These are phyloP conservation scores for Columbina picui DNA, from an alignment of 2,113 vertebrate genomes.

Conservation along the genomic window DNA sequence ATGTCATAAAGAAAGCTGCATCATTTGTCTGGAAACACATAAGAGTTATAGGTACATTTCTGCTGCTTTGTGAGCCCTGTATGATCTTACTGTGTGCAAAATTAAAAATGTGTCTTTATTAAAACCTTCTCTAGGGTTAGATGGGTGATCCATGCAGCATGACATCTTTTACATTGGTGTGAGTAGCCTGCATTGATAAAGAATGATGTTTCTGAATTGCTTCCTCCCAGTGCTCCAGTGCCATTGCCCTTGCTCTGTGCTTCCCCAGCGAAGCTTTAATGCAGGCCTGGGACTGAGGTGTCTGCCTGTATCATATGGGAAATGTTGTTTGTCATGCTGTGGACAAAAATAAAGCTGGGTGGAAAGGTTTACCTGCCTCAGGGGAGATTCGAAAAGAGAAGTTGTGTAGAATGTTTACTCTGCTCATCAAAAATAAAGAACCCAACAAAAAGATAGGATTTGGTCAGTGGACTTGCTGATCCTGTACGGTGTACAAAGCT, in stretches of 20 bases:
- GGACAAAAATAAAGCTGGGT: neutral
- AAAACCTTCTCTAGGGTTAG: constrained; percentile 17
- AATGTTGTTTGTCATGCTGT: neutral
- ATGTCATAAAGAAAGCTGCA: constrained; percentile 76
- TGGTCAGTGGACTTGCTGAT: neutral
- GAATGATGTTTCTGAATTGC: constrained; percentile 24
- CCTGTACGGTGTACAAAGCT: neutral
- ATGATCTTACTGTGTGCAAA: constrained; percentile 32
- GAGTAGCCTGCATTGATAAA: neutral
- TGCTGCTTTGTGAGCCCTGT: constrained; percentile 36
- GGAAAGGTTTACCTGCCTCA: neutral
- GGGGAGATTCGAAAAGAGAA: neutral
- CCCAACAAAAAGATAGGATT: neutral
- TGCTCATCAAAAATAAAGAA: neutral
- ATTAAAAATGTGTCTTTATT: constrained; percentile 66
- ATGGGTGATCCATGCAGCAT: neutral
- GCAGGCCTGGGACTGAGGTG: neutral
- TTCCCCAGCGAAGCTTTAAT: neutral
- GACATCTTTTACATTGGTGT: neutral
- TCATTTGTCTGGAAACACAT: constrained; percentile 62
- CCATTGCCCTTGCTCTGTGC: neutral
- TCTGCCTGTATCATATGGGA: neutral
- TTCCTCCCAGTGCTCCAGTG: neutral
- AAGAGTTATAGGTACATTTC: constrained; percentile 38
- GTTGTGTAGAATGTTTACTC: neutral